Evolutionary conservation across 2,113 vertebrate genomes (phyloP), one percentile per base, ranked within the genome.

Genomic region (Prochilodus magdalenae): DNA sequence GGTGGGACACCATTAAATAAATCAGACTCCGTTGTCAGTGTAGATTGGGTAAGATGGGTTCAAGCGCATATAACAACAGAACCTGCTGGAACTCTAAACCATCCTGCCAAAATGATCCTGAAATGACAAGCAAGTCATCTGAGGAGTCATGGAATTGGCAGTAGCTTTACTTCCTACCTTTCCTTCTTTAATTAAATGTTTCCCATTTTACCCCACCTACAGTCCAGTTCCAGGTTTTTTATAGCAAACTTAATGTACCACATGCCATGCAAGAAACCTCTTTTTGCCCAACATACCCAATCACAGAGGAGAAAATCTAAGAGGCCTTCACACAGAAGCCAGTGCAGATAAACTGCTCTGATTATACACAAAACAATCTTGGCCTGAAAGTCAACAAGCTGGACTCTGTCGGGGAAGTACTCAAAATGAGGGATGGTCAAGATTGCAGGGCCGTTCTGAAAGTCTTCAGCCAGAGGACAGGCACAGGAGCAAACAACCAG

Each of bases 21-120:
- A 72, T 73, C 40, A 71, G 73, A 72, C 73, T 74, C 67, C 26
- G 40, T 70, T 73, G 77, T 87, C 77, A 83, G 81, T 87, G 90
- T 88, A 93, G 92, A 92, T 91, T 91, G 92, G 92, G 93, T 93
- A 94, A 91, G 87, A 93, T 94, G 92, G 91, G 92, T 89, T 89
- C 75, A 91, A 90, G 88, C 55, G 30, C 73, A 55, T 22, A 10
- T 22, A 67, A 36, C 29, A 24, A 40, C 30, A 36, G 27, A 16
- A 74, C 49, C 30, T 33, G 63, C 29, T 47, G 3, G 53, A 75
- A 36, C 22, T 4, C 29, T 33, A 47, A 55, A 44, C 24, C 71
- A 67, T 16, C 44, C 36, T 51, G 36, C 20, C 6, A 4, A 76
- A 51, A 53, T 47, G 0, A 36, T 30, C 53, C 7, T 16, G 10